A percentile compares a stretch with the other conserved stretches of the same genome.
Evolutionary conservation across 92 coral and sea anemone species (phyloP).

Genomic region (Palythoa grandiflora): DNA sequence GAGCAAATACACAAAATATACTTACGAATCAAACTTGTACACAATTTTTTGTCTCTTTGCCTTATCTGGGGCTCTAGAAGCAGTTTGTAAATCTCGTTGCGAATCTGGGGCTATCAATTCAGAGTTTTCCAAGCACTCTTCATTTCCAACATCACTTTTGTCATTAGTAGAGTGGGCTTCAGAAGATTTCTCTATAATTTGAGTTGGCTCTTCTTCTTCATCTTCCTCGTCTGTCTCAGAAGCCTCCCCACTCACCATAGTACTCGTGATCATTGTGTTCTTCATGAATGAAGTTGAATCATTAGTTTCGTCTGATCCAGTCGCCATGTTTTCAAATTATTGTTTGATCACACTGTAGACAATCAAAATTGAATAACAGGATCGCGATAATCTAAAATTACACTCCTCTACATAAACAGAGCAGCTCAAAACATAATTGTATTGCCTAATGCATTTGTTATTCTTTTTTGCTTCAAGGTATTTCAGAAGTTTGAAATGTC

Average conservation of each 20-base stretch:
- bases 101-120: slow-evolving; percentile 18
- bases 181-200: slow-evolving; percentile 33
- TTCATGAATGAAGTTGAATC: slow-evolving; percentile 78
- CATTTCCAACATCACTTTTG: slow-evolving; percentile 11
- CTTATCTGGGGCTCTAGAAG: slow-evolving; percentile 48
- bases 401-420: no score
- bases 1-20: background rate
- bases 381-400: no score
- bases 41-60: slow-evolving; percentile 76
- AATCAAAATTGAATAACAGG: no score
- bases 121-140: slow-evolving; percentile 37
- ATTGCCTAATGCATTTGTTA: no score
- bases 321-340: slow-evolving; percentile 38
- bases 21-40: slow-evolving; percentile 92
- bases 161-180: background rate
- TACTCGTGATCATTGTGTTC: slow-evolving; percentile 85
- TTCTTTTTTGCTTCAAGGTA: no score
- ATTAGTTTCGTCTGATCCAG: slow-evolving; percentile 59
- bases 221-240: slow-evolving; percentile 95
- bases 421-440: no score
- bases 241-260: slow-evolving; percentile 95
- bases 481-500: no score
- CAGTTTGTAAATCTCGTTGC: slow-evolving; percentile 15
- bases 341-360: no score
- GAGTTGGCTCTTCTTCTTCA: slow-evolving; percentile 57